A percentile compares a stretch with the other conserved stretches of the same genome.
phyloP scores from a whole-genome alignment of 2,797 vertebrate species.

The Spinus pinus region DNA sequence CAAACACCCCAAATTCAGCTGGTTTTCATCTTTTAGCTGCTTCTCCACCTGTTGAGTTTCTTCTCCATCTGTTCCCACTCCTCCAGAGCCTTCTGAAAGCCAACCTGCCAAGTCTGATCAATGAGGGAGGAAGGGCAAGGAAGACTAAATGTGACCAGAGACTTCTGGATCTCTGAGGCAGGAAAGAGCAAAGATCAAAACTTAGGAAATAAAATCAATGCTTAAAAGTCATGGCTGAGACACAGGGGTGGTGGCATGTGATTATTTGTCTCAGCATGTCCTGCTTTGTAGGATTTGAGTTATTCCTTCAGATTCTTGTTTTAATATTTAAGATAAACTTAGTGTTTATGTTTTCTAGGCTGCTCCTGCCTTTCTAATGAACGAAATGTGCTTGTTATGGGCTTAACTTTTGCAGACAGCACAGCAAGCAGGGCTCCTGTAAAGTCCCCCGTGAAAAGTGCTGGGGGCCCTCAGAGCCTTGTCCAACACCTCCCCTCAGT shows the following conservation, averaged over 20 bases:
- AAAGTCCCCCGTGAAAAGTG: no score
- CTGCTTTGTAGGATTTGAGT: neutral
- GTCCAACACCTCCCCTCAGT: neutral
- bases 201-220: neutral
- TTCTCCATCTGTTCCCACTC: neutral
- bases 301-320: neutral
- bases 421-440: neutral
- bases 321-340: neutral
- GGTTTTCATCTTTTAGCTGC: neutral
- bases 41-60: neutral
- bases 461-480: neutral
- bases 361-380: neutral
- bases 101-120: neutral
- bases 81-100: neutral
- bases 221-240: neutral
- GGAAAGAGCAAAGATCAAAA: neutral
- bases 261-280: neutral
- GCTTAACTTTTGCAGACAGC: neutral
- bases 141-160: neutral
- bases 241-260: rapidly evolving
- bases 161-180: neutral
- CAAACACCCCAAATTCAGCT: neutral
- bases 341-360: rapidly evolving
- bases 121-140: neutral
- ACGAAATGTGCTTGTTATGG: rapidly evolving